phyloP scores from a whole-genome alignment of 2,888 invertebrate species.

The Habrosyne pyritoides region DNA sequence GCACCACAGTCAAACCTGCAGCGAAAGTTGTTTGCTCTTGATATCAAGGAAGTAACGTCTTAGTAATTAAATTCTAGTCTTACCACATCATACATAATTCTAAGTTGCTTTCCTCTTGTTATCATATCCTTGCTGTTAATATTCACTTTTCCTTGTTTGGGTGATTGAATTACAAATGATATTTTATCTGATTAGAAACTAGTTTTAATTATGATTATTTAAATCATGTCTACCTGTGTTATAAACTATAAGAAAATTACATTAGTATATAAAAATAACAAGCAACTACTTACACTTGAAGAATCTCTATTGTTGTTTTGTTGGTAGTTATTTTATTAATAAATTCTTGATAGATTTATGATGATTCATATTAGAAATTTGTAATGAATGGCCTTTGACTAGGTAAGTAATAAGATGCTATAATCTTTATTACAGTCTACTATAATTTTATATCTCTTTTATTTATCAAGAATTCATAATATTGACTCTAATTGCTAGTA shows the following conservation, averaged over 20 bases:
- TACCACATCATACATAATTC: constrained; percentile 38
- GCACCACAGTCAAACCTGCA: constrained; percentile 32
- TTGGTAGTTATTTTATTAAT: too few species aligned
- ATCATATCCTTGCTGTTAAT: not conserved
- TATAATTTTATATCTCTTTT: too few species aligned
- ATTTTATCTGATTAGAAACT: not conserved
- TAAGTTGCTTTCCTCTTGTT: not conserved
- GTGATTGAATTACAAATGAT: too few species aligned
- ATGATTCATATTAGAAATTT: too few species aligned
- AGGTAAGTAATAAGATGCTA: too few species aligned
- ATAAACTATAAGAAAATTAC: too few species aligned
- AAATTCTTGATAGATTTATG: too few species aligned
- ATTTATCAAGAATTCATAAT: not conserved
- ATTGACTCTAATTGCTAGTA: not conserved
- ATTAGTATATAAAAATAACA: too few species aligned
- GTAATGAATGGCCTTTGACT: not conserved
- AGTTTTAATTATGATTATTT: not conserved
- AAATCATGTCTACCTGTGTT: not conserved
- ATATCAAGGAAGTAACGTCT: constrained; percentile 67
- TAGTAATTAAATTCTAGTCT: constrained; percentile 51
- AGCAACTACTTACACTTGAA: too few species aligned
- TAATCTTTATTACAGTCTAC: too few species aligned
- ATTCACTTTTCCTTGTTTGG: not conserved
- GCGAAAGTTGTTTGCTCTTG: constrained; percentile 81
- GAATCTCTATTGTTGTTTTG: too few species aligned